These are phyloP conservation scores for Stigmatopora argus DNA, from an alignment of 2,113 vertebrate genomes.

Conservation along the genomic window DNA sequence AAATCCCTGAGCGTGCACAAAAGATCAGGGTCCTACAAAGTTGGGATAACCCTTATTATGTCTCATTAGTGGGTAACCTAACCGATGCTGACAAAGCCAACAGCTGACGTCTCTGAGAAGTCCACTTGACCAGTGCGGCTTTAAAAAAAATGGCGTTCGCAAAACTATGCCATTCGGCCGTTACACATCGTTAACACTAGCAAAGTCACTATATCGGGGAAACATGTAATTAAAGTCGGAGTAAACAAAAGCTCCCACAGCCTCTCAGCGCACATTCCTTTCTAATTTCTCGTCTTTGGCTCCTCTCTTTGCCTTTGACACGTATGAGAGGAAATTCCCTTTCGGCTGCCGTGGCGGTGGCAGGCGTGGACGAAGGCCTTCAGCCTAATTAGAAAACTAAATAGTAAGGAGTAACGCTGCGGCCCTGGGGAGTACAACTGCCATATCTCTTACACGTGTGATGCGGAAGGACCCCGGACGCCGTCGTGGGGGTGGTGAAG, in stretches of 20 bases:
- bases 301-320: constrained; percentile 48
- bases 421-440: constrained; percentile 86
- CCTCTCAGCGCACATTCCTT: constrained; percentile 34
- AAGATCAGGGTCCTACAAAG: constrained; percentile 62
- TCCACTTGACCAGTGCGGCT: constrained; percentile 45
- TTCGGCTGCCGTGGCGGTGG: constrained; percentile 58
- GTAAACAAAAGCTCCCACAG: constrained; percentile 77
- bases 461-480: constrained; percentile 84
- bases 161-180: constrained; percentile 66
- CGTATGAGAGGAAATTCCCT: constrained; percentile 62
- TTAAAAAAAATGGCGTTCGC: constrained; percentile 1
- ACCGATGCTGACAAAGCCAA: constrained; percentile 77
- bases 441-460: constrained; percentile 89
- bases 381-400: constrained; percentile 95
- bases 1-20: constrained; percentile 36
- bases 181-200: constrained; percentile 84
- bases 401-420: constrained; percentile 84
- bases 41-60: constrained; percentile 75
- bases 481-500: constrained; percentile 77
- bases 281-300: constrained; percentile 38
- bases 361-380: constrained; percentile 70
- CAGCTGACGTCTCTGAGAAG: constrained; percentile 65
- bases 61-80: constrained; percentile 79
- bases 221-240: constrained; percentile 89
- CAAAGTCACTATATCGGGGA: constrained; percentile 72